These are phyloP conservation scores for Rhadinocentrus ornatus DNA, from an alignment of 2,797 vertebrate genomes.

Conservation along the genomic window DNA sequence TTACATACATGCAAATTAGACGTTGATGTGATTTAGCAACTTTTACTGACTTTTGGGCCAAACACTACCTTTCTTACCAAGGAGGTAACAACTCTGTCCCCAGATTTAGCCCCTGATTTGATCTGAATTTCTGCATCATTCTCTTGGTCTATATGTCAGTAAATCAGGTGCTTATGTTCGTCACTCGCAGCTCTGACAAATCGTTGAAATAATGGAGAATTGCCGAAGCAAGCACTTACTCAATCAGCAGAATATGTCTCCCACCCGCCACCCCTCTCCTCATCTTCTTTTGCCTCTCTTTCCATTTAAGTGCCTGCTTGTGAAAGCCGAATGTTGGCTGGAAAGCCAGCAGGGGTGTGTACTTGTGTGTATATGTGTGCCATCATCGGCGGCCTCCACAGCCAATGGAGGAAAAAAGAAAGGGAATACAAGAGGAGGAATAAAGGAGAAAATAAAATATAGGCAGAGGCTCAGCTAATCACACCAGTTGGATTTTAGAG, in stretches of 20 bases:
- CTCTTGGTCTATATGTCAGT: conserved; percentile 13
- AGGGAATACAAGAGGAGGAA: neutral
- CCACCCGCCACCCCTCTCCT: conserved; percentile 6
- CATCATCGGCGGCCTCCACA: conserved; percentile 51
- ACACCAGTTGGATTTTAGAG: conserved; percentile 65
- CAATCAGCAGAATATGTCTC: conserved; percentile 76
- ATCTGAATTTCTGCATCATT: conserved; percentile 25
- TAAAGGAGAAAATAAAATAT: conserved; percentile 14
- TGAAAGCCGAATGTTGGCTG: conserved; percentile 55
- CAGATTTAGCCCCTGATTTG: conserved; percentile 30
- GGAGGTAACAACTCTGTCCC: too few relatives aligned
- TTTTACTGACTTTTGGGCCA: too few relatives aligned
- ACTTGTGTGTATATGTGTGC: conserved; percentile 5
- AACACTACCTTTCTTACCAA: too few relatives aligned
- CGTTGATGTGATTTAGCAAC: too few relatives aligned
- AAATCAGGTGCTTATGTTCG: conserved; percentile 27
- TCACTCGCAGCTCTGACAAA: conserved; percentile 44
- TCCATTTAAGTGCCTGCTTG: neutral
- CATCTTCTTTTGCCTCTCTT: neutral
- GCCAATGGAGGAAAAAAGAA: conserved; percentile 19
- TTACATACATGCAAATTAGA: too few relatives aligned
- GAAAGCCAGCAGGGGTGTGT: conserved; percentile 16
- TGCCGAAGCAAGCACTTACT: conserved; percentile 68
- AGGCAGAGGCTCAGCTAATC: conserved; percentile 40
- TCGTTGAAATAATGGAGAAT: conserved; percentile 68